Base-by-base conservation (phyloP, 1,140 invertebrate genomes). In the Anastrepha obliqua region DNA sequence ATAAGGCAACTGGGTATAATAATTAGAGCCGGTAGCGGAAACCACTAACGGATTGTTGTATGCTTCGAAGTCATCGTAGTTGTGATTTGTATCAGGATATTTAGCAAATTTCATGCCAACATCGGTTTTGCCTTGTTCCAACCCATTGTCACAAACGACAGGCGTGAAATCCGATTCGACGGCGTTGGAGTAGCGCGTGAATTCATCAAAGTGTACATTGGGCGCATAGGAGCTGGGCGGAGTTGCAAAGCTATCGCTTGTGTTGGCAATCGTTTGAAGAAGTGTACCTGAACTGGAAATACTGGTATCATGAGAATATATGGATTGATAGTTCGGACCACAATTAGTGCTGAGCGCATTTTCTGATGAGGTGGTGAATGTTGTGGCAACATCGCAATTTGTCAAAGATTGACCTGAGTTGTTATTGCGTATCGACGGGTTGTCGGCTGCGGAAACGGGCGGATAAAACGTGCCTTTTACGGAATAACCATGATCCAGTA, bases 401-500 rank as follows among this genome's bases (percentile, higher is more conserved):
- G 64, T 86, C 17, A 47, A 29, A 0, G 58, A 17, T 29, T 86
- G 85, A 3, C 29, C 42, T 15, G 55, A 44, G 62, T 65, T 51
- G 17, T 9, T 87, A 55, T 51, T 65, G 60, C 86, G 64, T 15
- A 85, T 42, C 51, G 59, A 65, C 15, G 78, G 86, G 6, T 58
- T 60, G 20, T 88, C 86, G 11, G 86, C 51, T 11, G 96, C 96
- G 1, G 96, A 96, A 1, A 97, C 96, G 1, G 97, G 97, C 15
- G 97, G 97, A 93, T 97, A 97, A 94, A 97, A 97, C 51, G 97
- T 97, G 20, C 97, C 97, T n/a, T 96, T 97, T 0, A 96, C 95
- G 9, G 96, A 94, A 86, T 96, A 96, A 0, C 96, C 96, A 89
- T 97, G 96, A 90, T 97, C 96, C 29, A 97, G 95, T 86, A 96